phyloP scores from a whole-genome alignment of 1,140 invertebrate genomes.

The Ganaspis sp. region DNA sequence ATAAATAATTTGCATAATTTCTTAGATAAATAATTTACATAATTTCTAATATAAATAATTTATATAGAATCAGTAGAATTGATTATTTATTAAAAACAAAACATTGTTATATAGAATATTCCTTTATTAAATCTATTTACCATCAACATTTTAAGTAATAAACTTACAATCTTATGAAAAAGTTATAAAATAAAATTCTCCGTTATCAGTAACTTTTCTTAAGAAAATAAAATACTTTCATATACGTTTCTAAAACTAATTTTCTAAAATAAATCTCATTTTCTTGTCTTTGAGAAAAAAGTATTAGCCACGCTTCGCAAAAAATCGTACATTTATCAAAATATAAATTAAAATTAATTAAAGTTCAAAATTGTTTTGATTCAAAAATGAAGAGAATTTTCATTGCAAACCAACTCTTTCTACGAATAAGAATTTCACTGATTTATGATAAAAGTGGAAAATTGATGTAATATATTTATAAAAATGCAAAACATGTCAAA shows the following conservation, averaged over 20 bases:
- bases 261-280: not conserved
- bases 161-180: not conserved
- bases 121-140: not conserved
- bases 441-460: not conserved
- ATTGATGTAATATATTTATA: not conserved
- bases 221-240: not conserved
- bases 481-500: conserved; percentile 15
- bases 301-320: no score
- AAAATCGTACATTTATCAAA: not conserved
- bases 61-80: no score
- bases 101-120: not conserved
- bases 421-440: no score
- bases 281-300: no score
- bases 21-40: no score
- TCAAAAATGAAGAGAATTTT: no score
- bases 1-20: no score
- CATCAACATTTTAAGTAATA: not conserved
- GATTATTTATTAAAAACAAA: no score
- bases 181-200: not conserved
- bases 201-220: not conserved
- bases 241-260: not conserved
- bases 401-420: no score
- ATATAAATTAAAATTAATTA: no score
- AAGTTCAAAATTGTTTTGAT: no score
- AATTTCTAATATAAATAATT: no score